Percentiles rank a stretch among this genome's conserved stretches.
Conservation (phyloP, 2,797 vertebrate genomes). For the Propithecus deckenii region DNA sequence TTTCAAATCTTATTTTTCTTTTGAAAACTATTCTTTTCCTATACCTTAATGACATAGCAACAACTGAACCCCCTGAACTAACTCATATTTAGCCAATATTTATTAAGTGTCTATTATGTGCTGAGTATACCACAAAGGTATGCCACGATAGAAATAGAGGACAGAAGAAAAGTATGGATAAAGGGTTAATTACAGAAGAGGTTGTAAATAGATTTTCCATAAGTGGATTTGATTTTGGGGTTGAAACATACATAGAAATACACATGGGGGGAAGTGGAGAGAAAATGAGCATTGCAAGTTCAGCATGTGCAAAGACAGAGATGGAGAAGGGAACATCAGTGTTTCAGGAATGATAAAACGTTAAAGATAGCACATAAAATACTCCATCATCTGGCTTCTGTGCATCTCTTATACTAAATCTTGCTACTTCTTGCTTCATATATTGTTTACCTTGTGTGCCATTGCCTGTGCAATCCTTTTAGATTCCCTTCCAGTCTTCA, state of each 20-base stretch:
- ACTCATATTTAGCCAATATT: neutral
- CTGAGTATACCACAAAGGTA: neutral
- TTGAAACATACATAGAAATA: constrained; percentile 10
- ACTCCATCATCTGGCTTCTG: neutral
- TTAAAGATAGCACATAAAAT: neutral
- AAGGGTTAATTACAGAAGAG: neutral
- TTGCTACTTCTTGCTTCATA: neutral
- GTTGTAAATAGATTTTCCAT: neutral
- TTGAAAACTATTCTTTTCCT: neutral
- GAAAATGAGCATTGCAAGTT: neutral
- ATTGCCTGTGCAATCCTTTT: neutral
- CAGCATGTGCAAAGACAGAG: neutral
- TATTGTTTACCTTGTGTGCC: neutral
- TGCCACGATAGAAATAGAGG: neutral
- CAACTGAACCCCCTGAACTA: constrained; percentile 1
- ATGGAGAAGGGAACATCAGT: neutral
- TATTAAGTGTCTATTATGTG: neutral
- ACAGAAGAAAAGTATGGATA: constrained; percentile 1
- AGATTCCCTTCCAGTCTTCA: neutral
- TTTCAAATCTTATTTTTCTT: neutral
- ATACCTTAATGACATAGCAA: neutral
- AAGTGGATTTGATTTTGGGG: neutral
- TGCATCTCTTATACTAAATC: neutral
- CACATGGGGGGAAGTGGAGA: neutral
- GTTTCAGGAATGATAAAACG: neutral